These are phyloP conservation scores for Rhincodon typus DNA, from an alignment of 2,797 vertebrate genomes.

Conservation along the genomic window DNA sequence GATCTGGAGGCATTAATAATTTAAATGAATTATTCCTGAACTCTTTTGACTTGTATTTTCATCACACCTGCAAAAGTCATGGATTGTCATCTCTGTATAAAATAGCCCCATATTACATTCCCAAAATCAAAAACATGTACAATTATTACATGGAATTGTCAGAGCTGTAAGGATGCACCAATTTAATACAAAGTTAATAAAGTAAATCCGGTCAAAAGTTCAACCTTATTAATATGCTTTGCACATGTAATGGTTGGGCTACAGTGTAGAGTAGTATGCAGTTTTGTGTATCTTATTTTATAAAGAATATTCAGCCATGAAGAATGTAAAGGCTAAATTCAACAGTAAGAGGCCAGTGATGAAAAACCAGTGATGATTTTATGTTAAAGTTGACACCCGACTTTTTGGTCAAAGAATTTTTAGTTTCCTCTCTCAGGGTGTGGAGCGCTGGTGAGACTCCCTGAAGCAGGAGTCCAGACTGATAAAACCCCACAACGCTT, in stretches of 20 bases:
- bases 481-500: too few relatives aligned
- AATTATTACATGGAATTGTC: neutral
- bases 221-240: neutral
- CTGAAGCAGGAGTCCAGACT: too few relatives aligned
- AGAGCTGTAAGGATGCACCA: neutral
- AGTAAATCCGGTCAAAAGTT: neutral
- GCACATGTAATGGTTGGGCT: neutral
- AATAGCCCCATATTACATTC: neutral
- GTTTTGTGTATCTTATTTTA: too few relatives aligned
- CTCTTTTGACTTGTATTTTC: neutral
- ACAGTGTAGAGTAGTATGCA: too few relatives aligned
- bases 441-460: too few relatives aligned
- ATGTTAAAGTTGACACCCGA: too few relatives aligned
- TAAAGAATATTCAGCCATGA: too few relatives aligned
- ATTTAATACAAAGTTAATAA: neutral
- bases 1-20: neutral
- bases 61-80: neutral
- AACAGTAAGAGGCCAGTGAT: too few relatives aligned
- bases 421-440: too few relatives aligned
- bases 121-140: neutral
- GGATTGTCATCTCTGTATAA: neutral
- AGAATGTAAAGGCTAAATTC: too few relatives aligned
- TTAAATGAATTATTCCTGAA: slow-evolving; percentile 13
- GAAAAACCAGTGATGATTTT: too few relatives aligned
- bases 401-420: too few relatives aligned